Evolutionary conservation across 1,140 invertebrate genomes (phyloP), one percentile per base, ranked within the genome.

Genomic region (Halictus rubicundus): DNA sequence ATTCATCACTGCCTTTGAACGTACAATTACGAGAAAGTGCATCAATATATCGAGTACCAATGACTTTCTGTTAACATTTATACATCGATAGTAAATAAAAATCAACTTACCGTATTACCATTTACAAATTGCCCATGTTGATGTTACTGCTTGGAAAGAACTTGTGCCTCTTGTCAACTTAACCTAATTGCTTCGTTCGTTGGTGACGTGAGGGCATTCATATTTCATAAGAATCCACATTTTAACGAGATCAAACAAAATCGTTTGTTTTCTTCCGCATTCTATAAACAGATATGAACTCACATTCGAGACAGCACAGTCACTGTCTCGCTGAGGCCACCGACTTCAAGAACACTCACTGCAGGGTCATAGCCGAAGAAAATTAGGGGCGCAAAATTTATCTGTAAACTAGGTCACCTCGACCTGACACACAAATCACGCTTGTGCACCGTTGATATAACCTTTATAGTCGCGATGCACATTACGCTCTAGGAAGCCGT

Each of bases 161-260:
- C 27, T 19, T 63, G 21, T 32, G 39, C 42, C 49, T 77, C 59
- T 85, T 68, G 80, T 89, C 86, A 81, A 89, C 84, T 89, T 90
- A 89, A 90, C 88, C 87, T 87, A 84, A 88, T 87, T 71, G 72
- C 46, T 23, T 68, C 61, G 39, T 27, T 73, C 25, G 52, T 16
- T 75, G 46, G 23, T 75, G 60, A 63, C 23, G 64, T n/a, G 19
- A 57, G 42, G 69, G 52, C 68, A 75, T 65, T 78, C 63, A 52
- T 77, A 77, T 59, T 21, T 68, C n/a, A 39, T 72, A 57, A 65
- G 63, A 76, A 68, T 69, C 27, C 37, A 25, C 46, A 52, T 69
- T 63, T 12, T n/a, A 5, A 42, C 7, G 2, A 23, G 21, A 57
- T 70, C 23, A 49, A 76, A 64, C 9, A 8, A 0, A 46, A 27